Evolutionary conservation across 2,797 vertebrate genomes (phyloP), one percentile per base, ranked within the genome.

Genomic region (Channa striata): DNA sequence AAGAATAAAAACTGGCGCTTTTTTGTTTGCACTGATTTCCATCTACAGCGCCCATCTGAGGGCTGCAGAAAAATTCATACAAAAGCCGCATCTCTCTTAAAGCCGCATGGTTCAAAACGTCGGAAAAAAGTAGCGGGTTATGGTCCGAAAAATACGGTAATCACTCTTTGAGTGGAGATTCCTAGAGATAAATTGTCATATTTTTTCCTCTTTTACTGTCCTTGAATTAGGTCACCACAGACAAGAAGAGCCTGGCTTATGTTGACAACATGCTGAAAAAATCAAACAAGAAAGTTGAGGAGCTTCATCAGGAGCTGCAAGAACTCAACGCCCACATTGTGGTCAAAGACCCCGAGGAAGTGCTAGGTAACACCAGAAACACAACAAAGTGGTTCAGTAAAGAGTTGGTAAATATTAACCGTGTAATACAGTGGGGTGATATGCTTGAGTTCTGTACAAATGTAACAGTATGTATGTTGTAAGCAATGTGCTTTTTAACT

Each of bases 181-280:
- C 25, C 25, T 30, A 4, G 6, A 16, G 16, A 8, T 20, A 12
- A 13, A 34, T 20, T 46, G 20, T 58, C 12, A 17, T 0, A 19
- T 30, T 57, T 53, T 54, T 14, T 25, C 25, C 46, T 63, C 20
- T 11, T 46, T 14, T 59, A 25, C 23, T 47, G n/a, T 62, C 53
- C 39, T 66, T n/a, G n/a, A n/a, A n/a, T n/a, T 72, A 93, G 92
- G 98, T 98, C 70, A 99, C 97, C 84, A 99, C 98, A 1, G 97
- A 99, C 93, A 99, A 99, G 93, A 99, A 99, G 94, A 99, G 94
- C 88, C 95, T 99, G 93, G 97, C 98, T 6, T 99, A 98, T 59
- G 97, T 99, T 72, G 98, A 99, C 93, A 98, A 98, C 92, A 97
- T 99, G 96, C 94, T 99, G 89, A 99, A 99, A 92, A 99, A 99